Percentiles rank a stretch among this genome's conserved stretches.
Conservation (phyloP, 2,888 invertebrate genomes). For the Synergus japonicus region DNA sequence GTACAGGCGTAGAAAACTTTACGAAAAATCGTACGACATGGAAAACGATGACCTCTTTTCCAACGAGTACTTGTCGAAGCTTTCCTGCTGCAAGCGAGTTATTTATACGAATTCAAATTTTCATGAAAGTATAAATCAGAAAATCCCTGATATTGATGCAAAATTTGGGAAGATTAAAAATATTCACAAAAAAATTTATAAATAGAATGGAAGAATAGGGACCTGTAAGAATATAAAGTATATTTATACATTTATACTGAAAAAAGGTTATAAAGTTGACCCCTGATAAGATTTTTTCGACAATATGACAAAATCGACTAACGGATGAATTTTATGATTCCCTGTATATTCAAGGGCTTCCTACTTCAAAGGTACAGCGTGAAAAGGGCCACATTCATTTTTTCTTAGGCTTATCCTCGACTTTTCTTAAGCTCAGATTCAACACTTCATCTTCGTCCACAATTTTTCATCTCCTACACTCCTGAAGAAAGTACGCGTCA, state of each 20-base stretch:
- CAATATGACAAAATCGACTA: neutral
- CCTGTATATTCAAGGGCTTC: neutral
- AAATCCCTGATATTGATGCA: neutral
- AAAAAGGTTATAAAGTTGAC: neutral
- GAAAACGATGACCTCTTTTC: slow-evolving; percentile 51
- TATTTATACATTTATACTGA: neutral
- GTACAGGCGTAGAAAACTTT: slow-evolving; percentile 55
- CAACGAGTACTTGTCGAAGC: slow-evolving; percentile 42
- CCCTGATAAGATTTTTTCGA: neutral
- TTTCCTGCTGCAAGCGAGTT: slow-evolving; percentile 45
- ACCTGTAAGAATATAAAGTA: neutral
- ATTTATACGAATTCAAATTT: slow-evolving; percentile 10
- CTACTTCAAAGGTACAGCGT: neutral
- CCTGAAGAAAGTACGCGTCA: neutral
- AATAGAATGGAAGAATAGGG: neutral
- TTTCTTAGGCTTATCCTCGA: neutral
- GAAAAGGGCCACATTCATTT: neutral
- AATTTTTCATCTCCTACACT: neutral
- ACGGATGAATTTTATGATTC: neutral
- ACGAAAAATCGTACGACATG: slow-evolving; percentile 50
- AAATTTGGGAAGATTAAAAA: too few relatives aligned
- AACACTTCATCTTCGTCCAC: neutral
- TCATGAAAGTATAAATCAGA: neutral
- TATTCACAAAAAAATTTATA: too few relatives aligned
- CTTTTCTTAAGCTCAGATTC: neutral